Conservation (phyloP, 2,888 invertebrate species). For the Choristoneura rosaceana region DNA sequence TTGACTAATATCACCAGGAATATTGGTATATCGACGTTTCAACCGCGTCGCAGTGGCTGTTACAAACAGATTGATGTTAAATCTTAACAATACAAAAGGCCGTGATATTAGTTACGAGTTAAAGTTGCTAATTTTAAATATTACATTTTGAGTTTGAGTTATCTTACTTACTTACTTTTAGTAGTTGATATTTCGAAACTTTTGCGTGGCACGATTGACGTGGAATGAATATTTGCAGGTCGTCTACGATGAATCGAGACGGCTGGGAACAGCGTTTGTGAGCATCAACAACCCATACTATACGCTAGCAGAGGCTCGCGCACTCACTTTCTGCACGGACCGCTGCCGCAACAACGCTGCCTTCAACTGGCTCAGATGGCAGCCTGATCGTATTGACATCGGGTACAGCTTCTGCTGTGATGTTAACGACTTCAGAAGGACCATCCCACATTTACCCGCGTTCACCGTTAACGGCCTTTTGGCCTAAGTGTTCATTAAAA, state of each 20-base stretch:
- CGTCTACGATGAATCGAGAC: slow-evolving; percentile 78
- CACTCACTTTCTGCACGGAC: slow-evolving; percentile 81
- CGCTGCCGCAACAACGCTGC: slow-evolving; percentile 82
- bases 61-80: too few relatives aligned
- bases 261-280: slow-evolving; percentile 85
- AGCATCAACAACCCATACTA: slow-evolving; percentile 88
- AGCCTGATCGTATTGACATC: slow-evolving; percentile 73
- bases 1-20: too few relatives aligned
- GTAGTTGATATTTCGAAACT: too few relatives aligned
- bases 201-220: too few relatives aligned
- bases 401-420: slow-evolving; percentile 88
- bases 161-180: too few relatives aligned
- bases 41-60: too few relatives aligned
- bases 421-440: slow-evolving; percentile 82
- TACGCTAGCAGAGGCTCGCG: slow-evolving; percentile 66
- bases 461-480: slow-evolving; percentile 26
- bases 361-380: slow-evolving; percentile 86
- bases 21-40: too few relatives aligned
- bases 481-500: not conserved
- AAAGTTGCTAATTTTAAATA: too few relatives aligned
- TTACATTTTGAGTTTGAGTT: too few relatives aligned
- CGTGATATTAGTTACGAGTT: too few relatives aligned
- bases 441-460: slow-evolving; percentile 13
- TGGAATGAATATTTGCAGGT: slow-evolving; percentile 65
- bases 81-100: too few relatives aligned